These are phyloP conservation scores for Cerastis rubricosa DNA, from an alignment of 2,888 invertebrate species.

Conservation along the genomic window DNA sequence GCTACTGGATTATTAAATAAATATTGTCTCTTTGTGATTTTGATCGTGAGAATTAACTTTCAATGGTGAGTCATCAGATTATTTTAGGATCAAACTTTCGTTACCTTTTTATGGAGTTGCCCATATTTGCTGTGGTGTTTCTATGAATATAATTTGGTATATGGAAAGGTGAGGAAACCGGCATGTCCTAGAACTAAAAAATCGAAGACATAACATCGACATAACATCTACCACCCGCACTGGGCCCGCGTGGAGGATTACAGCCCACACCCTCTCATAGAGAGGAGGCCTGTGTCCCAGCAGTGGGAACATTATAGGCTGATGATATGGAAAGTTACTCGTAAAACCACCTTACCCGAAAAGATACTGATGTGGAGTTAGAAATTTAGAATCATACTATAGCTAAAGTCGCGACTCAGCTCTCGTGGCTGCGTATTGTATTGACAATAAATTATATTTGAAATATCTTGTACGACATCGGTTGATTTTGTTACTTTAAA, in stretches of 20 bases:
- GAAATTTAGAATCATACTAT: background rate
- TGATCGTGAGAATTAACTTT: conserved; percentile 47
- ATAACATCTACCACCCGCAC: too few relatives aligned
- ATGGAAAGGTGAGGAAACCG: too few relatives aligned
- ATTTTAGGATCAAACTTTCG: conserved; percentile 41
- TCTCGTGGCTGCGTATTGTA: background rate
- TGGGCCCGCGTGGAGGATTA: too few relatives aligned
- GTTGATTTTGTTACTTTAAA: background rate
- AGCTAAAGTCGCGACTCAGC: background rate
- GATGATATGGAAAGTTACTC: background rate
- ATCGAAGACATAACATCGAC: too few relatives aligned
- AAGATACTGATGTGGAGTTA: background rate
- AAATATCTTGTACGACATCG: background rate
- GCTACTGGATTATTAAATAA: background rate
- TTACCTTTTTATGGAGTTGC: conserved; percentile 21
- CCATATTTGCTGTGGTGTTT: conserved; percentile 25
- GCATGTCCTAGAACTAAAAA: too few relatives aligned
- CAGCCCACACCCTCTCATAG: too few relatives aligned
- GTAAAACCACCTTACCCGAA: background rate
- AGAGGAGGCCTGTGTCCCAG: too few relatives aligned
- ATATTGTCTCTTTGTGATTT: conserved; percentile 14
- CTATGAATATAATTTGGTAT: background rate
- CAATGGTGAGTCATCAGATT: conserved; percentile 31
- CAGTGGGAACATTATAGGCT: too few relatives aligned
- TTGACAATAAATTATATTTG: background rate